Base-by-base conservation (phyloP, 2,888 invertebrate genomes). In the Matsumyia berberina region DNA sequence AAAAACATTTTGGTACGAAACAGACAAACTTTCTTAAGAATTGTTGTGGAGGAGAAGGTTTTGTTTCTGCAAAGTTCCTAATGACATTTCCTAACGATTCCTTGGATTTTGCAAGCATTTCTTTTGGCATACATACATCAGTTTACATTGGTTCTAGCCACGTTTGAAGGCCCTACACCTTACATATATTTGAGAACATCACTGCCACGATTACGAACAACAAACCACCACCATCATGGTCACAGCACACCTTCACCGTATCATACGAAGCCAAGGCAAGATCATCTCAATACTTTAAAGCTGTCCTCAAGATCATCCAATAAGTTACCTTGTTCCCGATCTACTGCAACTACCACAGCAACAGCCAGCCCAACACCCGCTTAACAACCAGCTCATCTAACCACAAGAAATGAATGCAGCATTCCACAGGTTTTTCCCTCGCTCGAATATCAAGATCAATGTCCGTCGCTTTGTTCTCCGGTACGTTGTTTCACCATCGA, bases 221-320 rank as follows among this genome's bases (percentile, higher is more conserved):
- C 24, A 24, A 24, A 24, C 24, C 1, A 8, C n/a, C 15, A 7
- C 35, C 67, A 46, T 51, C 24, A 15, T 9, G 11, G 19, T 15
- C 35, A 42, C 33, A 7, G n/a, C n/a, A 42, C 31, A 49, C 55
- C 35, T 15, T 11, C 42, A 55, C 44, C 42, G 46, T 42, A 42
- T 33, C 31, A 39, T 33, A 19, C 19, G 3, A 19, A 69, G 42
- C 29, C 11, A 49, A 60, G 31, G 51, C 67, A 57, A 78, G 73
- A 83, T 83, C 55, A 83, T 69, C 78, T 78, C 78, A 67, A 74
- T 78, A 44, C 73, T 69, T 78, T 74, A 80, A 24, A 85, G 79
- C 85, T 85, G 85, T 85, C 85, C 58, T 53, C 58, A 31, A 80
- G 80, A 85, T 85, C 85, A 55, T 85, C 80, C 85, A 80, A 85